Base-by-base conservation (phyloP, 2,888 invertebrate genomes). In the Tryphoninae sp. region DNA sequence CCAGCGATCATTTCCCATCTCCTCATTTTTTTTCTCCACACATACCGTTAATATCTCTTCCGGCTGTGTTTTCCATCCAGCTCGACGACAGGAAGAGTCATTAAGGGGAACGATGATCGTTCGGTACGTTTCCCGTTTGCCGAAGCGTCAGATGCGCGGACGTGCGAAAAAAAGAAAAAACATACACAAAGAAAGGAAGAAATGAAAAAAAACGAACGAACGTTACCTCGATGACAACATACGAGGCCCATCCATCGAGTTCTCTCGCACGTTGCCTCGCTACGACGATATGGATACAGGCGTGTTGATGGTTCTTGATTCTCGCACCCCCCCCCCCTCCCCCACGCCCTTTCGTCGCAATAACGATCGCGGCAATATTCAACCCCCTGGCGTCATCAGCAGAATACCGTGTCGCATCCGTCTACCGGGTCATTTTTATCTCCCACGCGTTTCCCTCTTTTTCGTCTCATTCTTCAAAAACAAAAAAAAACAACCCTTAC, bases 41-140 rank as follows among this genome's bases (percentile, higher is more conserved):
- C 58, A 49, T 55, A 49, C 59, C 65, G 16, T 53, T 45, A 22
- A 8, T 59, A 42, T 64, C 75, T 22, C 49, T 49, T 62, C 62
- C 62, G n/a, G 40, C 33, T 33, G 58, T 6, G 49, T 64, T 73
- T 72, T 53, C 73, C 73, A 75, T 76, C 22, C n/a, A 65, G 9
- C 65, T 68, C 59, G 33, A 65, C 80, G 76, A 71, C 67, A 69
- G 67, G 67, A 72, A 84, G 86, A 89, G 88, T 90, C 90, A 90
- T 90, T 90, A 90, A 87, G 85, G 86, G 81, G 83, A 86, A 87
- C 89, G 87, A 89, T 86, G 88, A 86, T 87, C 82, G 82, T 81
- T 81, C 77, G 55, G 77, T 33, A 80, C 74, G 73, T 71, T 67
- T 33, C 69, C 64, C 58, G 68, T 79, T 78, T 77, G 69, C 53